Base-by-base conservation (phyloP, 2,113 vertebrate genomes). In the Aleadryas rufinucha region DNA sequence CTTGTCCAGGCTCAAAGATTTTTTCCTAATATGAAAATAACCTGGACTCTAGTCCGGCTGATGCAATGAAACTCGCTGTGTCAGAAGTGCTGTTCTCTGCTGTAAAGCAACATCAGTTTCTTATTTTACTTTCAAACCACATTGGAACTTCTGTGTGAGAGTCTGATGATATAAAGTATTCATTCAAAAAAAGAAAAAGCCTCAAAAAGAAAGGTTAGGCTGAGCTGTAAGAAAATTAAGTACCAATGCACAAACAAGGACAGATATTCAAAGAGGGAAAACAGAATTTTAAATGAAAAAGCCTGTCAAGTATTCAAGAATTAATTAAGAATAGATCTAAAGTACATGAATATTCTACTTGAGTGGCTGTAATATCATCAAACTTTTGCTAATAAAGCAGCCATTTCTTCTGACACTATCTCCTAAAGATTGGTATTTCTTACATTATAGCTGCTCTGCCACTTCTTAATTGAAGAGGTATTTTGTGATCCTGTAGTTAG, bases 261-360 rank as follows among this genome's bases (percentile, higher is more conserved):
- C 3, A 7, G 41, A 87, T 91, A 95, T 89, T 86, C 75, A 92
- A 95, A 95, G 78, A 24, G 50, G 30, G 44, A 90, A 95, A 96
- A 94, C 79, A 93, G 86, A 97, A 96, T 97, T 96, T 94, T 94
- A 89, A 95, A 94, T 96, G 65, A 95, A 97, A 97, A 97, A 95
- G 54, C 49, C 68, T 95, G 89, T 87, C 79, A 94, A 75, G 66
- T 54, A 90, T 82, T 96, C 84, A 89, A 93, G 71, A 96, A 93
- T 97, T 96, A 98, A 97, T 96, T 96, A 97, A 97, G 89, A 97
- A 94, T 64, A 95, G 84, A 97, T 82, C 81, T 93, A 76, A 92
- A 95, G 64, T 74, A 93, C 87, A 97, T 86, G 79, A 96, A 92
- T 93, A 92, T 66, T 95, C 64, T 96, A 53, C 79, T 95, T 60